Conservation (phyloP, 1,140 invertebrate species). For the Vanessa tameamea region DNA sequence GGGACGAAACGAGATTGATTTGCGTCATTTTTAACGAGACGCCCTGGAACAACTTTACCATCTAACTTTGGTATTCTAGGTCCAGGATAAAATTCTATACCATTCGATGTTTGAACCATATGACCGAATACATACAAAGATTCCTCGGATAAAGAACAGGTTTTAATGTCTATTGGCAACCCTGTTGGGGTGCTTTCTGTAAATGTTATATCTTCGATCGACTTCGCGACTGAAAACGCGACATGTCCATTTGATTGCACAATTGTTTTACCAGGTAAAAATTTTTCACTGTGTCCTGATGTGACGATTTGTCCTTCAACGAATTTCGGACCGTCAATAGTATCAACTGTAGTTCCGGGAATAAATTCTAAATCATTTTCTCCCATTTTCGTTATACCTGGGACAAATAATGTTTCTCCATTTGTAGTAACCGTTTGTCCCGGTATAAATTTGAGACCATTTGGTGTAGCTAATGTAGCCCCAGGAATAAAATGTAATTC, state of each 20-base stretch:
- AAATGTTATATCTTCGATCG: constrained; percentile 82
- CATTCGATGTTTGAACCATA: constrained; percentile 85
- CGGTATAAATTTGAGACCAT: constrained; percentile 84
- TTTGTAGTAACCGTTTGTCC: constrained; percentile 83
- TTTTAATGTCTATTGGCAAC: constrained; percentile 83
- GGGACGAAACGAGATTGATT: constrained; percentile 85
- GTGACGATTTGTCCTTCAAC: constrained; percentile 85
- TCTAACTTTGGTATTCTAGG: constrained; percentile 67
- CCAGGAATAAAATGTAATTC: constrained; percentile 83
- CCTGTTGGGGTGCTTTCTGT: constrained; percentile 79
- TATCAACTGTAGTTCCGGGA: constrained; percentile 85
- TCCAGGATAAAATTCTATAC: constrained; percentile 87
- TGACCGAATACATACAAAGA: constrained; percentile 84
- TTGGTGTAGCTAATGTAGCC: constrained; percentile 83
- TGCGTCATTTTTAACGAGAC: constrained; percentile 82
- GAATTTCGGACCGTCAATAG: constrained; percentile 84
- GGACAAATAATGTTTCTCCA: constrained; percentile 78
- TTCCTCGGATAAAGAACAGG: constrained; percentile 78
- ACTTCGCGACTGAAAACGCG: constrained; percentile 83
- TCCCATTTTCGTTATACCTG: constrained; percentile 79
- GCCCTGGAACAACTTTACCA: constrained; percentile 85
- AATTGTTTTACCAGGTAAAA: constrained; percentile 82
- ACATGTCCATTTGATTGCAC: constrained; percentile 79
- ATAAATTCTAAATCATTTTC: constrained; percentile 80
- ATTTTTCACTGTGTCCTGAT: constrained; percentile 81